A percentile compares a stretch with the other conserved stretches of the same genome.
phyloP scores from a whole-genome alignment of 2,797 vertebrate species.

The Danio jaintianensis region DNA sequence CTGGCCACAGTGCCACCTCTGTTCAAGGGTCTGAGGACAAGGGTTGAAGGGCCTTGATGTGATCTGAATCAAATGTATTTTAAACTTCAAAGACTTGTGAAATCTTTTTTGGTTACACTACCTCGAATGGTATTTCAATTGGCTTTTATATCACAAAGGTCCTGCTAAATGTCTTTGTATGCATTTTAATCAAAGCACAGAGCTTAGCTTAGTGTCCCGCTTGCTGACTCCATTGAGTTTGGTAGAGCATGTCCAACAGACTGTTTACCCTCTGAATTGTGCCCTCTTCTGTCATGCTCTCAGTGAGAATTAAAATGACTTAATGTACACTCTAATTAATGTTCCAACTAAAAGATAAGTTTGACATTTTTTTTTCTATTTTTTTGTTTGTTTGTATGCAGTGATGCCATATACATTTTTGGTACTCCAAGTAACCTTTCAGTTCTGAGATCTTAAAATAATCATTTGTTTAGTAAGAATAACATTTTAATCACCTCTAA shows the following conservation, averaged over 20 bases:
- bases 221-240: not conserved
- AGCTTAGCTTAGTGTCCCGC: not conserved
- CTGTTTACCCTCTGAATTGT: not conserved
- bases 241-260: not conserved
- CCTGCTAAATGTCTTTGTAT: conserved; percentile 17
- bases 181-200: conserved; percentile 13
- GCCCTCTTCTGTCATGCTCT: not conserved
- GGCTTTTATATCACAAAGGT: conserved; percentile 18
- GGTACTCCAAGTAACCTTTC: too few relatives aligned
- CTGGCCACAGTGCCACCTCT: conserved; percentile 55
- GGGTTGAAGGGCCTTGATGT: conserved; percentile 46
- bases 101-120: conserved; percentile 25
- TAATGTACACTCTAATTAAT: too few relatives aligned
- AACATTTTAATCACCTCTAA: too few relatives aligned
- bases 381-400: too few relatives aligned
- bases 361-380: too few relatives aligned
- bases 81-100: conserved; percentile 50
- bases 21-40: conserved; percentile 48
- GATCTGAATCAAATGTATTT: conserved; percentile 51
- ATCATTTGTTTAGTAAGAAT: too few relatives aligned
- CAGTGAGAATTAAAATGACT: not conserved
- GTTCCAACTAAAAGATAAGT: too few relatives aligned
- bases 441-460: too few relatives aligned
- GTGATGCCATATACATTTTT: too few relatives aligned
- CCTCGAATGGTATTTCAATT: conserved; percentile 15